Evolutionary conservation across 2,888 invertebrate species (phyloP).

Genomic region (Saturnia japonica): DNA sequence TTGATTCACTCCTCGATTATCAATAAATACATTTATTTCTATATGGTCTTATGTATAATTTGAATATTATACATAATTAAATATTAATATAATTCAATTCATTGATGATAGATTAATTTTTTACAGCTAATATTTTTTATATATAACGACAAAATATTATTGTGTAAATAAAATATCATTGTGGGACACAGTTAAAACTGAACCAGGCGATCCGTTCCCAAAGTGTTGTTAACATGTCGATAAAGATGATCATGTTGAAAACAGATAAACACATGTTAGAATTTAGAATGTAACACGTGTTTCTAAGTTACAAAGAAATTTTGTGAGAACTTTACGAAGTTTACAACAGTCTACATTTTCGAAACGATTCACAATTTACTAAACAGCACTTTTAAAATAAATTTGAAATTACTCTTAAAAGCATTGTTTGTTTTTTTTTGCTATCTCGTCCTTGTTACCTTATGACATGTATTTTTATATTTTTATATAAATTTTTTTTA

Average conservation of each 20-base stretch:
- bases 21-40: background rate
- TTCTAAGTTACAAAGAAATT: constrained; percentile 12
- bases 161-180: background rate
- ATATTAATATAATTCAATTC: background rate
- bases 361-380: background rate
- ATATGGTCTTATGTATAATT: background rate
- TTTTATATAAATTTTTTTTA: too few species aligned
- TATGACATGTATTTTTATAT: too few species aligned
- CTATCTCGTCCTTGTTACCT: too few species aligned
- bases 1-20: background rate
- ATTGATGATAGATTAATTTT: too few species aligned
- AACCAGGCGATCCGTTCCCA: background rate
- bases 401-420: background rate
- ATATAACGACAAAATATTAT: background rate
- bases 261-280: constrained; percentile 8
- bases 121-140: too few species aligned
- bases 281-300: constrained; percentile 12
- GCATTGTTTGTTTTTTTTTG: background rate
- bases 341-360: background rate
- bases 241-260: constrained; percentile 3
- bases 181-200: background rate
- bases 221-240: constrained; percentile 5
- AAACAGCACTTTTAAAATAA: background rate
- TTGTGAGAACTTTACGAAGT: constrained; percentile 6
- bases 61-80: background rate